Evolutionary conservation across 2,888 invertebrate genomes (phyloP), one percentile per base, ranked within the genome.

Genomic region (Spisula solida): DNA sequence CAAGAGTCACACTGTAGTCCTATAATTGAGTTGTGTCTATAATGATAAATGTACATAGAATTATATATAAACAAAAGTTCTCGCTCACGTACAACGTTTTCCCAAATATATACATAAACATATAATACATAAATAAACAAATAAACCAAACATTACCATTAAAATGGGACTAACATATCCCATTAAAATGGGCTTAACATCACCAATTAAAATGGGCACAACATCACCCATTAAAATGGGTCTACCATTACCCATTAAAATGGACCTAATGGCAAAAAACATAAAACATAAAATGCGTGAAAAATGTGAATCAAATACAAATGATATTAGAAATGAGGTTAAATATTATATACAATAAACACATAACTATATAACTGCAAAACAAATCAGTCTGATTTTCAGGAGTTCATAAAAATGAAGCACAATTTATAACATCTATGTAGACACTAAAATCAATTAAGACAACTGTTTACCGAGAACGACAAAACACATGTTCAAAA

Each of bases 281-380:
- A 47, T 81, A 84, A 84, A 84, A 84, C 78, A n/a, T 84, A 78
- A 84, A 78, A 84, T n/a, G 25, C n/a, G 75, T 84, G 78, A 47
- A 14, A 78, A 78, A 29, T 51, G 34, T 25, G 55, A 78, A 29
- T 41, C 16, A 75, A 60, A 25, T 81, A 81, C 81, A 84, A 84
- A 78, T 78, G 51, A 20, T 0, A n/a, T 8, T 31, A 41, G 8
- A 20, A 84, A 84, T 84, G 84, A 55, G 51, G 84, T 31, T 84
- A 84, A 84, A 84, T 60, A 75, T 41, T 75, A 48, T 83, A 12
- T 83, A 83, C 83, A 83, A 83, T 83, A 83, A 83, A 83, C 56
- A 47, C 25, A 29, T 31, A 5, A 8, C 2, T 12, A 25, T 10
- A 66, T 66, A 66, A 66, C n/a, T 66, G 10, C 25, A 25, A n/a